Evolutionary conservation across 2,888 invertebrate genomes (phyloP), one percentile per base, ranked within the genome.

Genomic region (Drosophila picticornis): DNA sequence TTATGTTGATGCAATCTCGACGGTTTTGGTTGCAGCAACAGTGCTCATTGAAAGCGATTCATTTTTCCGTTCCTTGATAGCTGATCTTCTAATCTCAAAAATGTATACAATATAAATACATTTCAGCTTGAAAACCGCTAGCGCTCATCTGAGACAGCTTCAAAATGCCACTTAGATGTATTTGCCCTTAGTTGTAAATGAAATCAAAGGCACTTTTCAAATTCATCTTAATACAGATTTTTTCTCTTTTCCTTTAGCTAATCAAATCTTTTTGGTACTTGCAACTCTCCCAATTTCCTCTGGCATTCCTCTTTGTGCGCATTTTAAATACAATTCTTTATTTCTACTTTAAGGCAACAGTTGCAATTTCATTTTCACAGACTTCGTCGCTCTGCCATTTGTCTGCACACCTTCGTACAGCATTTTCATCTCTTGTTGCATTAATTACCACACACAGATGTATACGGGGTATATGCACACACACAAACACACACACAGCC

Each of bases 351-450:
- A 64, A 64, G n/a, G 59, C 55, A 50, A 40, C 48, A 34, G 46
- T 57, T 51, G 48, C 46, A 52, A 40, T 32, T 56, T 1, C 77
- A 77, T 67, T 64, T 71, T 16, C 29, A 53, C 19, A 50, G 31
- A 52, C 46, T 40, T 51, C 53, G 46, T 48, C 34, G 48, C 57
- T 50, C 55, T 53, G 34, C 22, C 67, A 52, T 61, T 51, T 58
- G 34, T 22, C 46, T 40, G 25, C 50, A 66, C 51, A 58, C 78
- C 57, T 75, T 64, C 65, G 51, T 60, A 66, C 72, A 78, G 64
- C 86, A 75, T 70, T 81, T 69, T 75, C 52, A 50, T 53, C 70
- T 74, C 90, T 75, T 83, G 77, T 85, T 90, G 90, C 86, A 90
- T 84, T 84, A 84, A 84, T 84, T 84, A 84, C 88, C 90, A 72